Percentiles rank a stretch among this genome's conserved stretches.
phyloP scores from a whole-genome alignment of 1,140 invertebrate genomes.

The Brachionus asplanchnoidis region DNA sequence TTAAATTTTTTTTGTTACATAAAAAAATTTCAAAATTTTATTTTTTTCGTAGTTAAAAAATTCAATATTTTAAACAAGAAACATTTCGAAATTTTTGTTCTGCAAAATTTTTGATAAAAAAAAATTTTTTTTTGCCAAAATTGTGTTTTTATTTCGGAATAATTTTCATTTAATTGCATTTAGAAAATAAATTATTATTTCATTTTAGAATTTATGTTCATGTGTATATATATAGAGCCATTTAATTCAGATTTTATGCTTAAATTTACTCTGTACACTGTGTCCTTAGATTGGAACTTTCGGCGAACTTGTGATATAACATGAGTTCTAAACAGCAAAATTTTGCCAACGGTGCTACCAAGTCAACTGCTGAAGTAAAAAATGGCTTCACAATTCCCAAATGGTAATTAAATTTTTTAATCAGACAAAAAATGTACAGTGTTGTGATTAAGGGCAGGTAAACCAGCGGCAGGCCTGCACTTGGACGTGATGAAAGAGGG shows the following conservation, averaged over 20 bases:
- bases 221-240: neutral
- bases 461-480: slow-evolving; percentile 89
- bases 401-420: neutral
- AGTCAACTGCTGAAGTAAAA: neutral
- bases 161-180: neutral
- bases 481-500: slow-evolving; percentile 94
- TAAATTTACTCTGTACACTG: neutral
- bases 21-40: too few relatives aligned
- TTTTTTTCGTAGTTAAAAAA: neutral
- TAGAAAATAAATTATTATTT: slow-evolving; percentile 8
- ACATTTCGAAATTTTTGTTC: neutral
- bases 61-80: neutral
- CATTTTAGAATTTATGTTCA: neutral
- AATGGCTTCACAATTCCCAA: neutral
- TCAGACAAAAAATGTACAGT: neutral
- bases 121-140: neutral
- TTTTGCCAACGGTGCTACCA: neutral
- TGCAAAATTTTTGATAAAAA: neutral
- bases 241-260: neutral
- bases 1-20: too few relatives aligned
- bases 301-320: neutral
- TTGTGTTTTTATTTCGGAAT: neutral
- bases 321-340: neutral
- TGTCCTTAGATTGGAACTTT: slow-evolving; percentile 1
- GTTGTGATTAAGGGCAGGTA: slow-evolving; percentile 65